Evolutionary conservation across 2,113 vertebrate species (phyloP).

Genomic region (Ctenodactylus gundi): DNA sequence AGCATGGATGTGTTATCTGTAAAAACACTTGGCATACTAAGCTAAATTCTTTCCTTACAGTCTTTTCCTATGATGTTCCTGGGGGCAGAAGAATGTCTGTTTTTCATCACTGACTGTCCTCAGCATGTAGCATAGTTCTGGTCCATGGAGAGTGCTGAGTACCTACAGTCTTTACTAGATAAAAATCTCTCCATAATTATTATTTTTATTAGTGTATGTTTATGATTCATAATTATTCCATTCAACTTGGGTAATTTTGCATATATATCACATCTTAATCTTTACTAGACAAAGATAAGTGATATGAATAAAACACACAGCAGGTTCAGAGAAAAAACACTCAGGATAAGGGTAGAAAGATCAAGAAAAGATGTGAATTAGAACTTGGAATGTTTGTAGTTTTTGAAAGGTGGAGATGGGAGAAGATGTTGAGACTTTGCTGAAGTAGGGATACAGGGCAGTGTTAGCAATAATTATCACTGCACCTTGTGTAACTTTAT

Average conservation of each 20-base stretch:
- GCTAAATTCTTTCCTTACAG: slow-evolving; percentile 38
- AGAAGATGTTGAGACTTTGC: background rate
- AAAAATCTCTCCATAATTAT: too few relatives aligned
- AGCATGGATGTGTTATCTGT: slow-evolving; percentile 18
- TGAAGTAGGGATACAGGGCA: slow-evolving; percentile 10
- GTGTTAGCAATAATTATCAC: background rate
- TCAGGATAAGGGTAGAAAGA: background rate
- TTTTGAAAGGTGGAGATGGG: background rate
- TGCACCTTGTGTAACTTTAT: background rate
- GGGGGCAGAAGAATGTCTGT: background rate
- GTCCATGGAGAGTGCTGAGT: background rate
- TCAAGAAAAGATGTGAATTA: slow-evolving; percentile 46
- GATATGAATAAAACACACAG: slow-evolving; percentile 53
- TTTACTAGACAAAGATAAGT: slow-evolving; percentile 51
- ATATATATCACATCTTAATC: too few relatives aligned
- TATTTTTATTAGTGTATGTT: too few relatives aligned
- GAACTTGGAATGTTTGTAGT: background rate
- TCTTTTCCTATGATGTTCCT: slow-evolving; percentile 1
- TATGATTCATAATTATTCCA: too few relatives aligned
- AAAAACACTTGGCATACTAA: slow-evolving; percentile 21
- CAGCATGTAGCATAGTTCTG: slow-evolving; percentile 8
- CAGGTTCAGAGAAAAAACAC: slow-evolving; percentile 10
- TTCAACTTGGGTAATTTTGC: too few relatives aligned
- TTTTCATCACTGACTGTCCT: slow-evolving; percentile 34
- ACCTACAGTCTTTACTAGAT: slow-evolving; percentile 9